Evolutionary conservation across 2,113 vertebrate species (phyloP).

Genomic region (Nematolebias whitei): DNA sequence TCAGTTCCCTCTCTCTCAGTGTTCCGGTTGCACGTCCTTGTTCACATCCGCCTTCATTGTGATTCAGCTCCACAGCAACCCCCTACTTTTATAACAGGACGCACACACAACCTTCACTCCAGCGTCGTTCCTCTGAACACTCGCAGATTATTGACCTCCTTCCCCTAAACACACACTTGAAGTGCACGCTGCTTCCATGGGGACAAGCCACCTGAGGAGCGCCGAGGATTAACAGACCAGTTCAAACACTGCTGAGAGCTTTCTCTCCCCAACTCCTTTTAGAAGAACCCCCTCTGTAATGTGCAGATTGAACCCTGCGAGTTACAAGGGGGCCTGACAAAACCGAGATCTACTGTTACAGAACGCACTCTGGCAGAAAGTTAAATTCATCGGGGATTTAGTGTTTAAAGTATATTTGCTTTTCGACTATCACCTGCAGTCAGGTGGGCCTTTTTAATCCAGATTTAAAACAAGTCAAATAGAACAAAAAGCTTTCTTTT

Average conservation of each 20-base stretch:
- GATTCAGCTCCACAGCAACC: constrained; percentile 42
- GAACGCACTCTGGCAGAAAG: constrained; percentile 16
- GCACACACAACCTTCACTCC: constrained; percentile 34
- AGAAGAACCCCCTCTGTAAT: constrained; percentile 11
- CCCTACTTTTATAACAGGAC: constrained; percentile 20
- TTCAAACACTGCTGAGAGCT: constrained; percentile 67
- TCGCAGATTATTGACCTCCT: constrained; percentile 46
- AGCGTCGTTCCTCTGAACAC: constrained; percentile 30
- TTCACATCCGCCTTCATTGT: constrained; percentile 61
- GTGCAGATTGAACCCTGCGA: constrained; percentile 8
- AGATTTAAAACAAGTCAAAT: constrained; percentile 18
- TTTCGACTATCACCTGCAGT: constrained; percentile 21
- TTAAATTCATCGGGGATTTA: constrained; percentile 21
- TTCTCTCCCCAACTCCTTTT: constrained; percentile 25
- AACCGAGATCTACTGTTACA: constrained; percentile 9
- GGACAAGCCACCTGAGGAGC: constrained; percentile 74
- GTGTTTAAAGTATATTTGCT: constrained; percentile 20
- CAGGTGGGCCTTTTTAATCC: constrained; percentile 10
- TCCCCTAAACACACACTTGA: constrained; percentile 30
- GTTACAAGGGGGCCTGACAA: constrained; percentile 16
- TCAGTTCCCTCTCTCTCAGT: constrained; percentile 5
- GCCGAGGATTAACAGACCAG: constrained; percentile 64
- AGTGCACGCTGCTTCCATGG: constrained; percentile 55
- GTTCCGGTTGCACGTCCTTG: constrained; percentile 51
- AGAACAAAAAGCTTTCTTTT: constrained; percentile 8